Evolutionary conservation across 1,140 invertebrate genomes (phyloP), one percentile per base, ranked within the genome.

Genomic region (Diprion similis): DNA sequence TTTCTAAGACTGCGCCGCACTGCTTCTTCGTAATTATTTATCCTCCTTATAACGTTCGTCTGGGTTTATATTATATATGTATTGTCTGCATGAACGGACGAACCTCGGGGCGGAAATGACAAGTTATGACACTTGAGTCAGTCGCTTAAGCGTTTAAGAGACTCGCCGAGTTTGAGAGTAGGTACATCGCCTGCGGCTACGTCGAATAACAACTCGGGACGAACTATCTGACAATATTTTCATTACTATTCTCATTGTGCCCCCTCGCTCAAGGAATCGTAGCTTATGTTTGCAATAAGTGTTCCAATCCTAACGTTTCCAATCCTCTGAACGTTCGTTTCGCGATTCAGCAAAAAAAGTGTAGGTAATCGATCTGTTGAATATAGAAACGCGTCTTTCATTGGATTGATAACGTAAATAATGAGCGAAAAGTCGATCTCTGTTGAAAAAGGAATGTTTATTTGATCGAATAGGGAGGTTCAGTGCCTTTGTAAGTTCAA

Each of bases 111-210:
- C 66, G 66, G 66, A 68, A 68, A 68, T 45, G 66, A 68, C 66
- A 68, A 68, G 17, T 68, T 68, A 68, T 68, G 66, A 68, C 66
- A 68, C 66, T 68, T 68, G 66, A 68, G 66, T 68, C 66, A 45
- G 17, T 68, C 37, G 66, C 66, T 45, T 68, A 68, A 68, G 18
- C 66, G 66, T 19, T 68, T 19, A 68, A 68, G 66, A 68, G 66
- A 18, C 18, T 68, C 66, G 11, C 17, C 8, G 66, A 18, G 51
- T 17, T 59, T 37, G 24, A 37, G 24, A 37, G 6, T 37, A 37
- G 24, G 51, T 17, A 59, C 11, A 13, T 59, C 9, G 51, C 11
- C 51, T 17, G n/a, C 51, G 51, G 51, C n/a, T 15, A 8, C 11
- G 51, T 37, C 24, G 24, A 37, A 37, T 37, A 37, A 37, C 24